phyloP scores from a whole-genome alignment of 2,797 vertebrate genomes.

The Sebastes steindachneri region DNA sequence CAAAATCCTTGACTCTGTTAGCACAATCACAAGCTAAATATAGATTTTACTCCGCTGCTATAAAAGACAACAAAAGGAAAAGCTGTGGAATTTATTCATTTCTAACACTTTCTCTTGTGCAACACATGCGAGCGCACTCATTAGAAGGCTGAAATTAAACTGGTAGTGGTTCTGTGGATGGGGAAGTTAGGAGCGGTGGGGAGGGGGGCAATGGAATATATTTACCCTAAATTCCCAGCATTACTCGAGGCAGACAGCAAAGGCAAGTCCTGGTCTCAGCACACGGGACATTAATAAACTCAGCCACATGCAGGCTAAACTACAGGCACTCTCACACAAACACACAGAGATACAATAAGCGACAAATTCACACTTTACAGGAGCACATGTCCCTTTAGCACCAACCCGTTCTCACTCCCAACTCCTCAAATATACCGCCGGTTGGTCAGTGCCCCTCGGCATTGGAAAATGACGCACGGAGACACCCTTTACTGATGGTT shows the following conservation, averaged over 20 bases:
- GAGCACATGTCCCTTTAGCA: background rate
- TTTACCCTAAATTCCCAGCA: constrained; percentile 72
- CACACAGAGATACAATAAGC: background rate
- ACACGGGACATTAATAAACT: constrained; percentile 45
- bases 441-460: background rate
- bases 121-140: constrained; percentile 4
- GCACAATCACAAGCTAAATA: constrained; percentile 32
- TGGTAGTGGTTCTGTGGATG: background rate
- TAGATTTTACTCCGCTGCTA: constrained; percentile 25
- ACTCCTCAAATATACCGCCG: background rate
- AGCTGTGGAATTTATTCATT: constrained; percentile 7
- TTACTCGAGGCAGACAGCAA: constrained; percentile 68
- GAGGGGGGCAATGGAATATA: constrained; percentile 47
- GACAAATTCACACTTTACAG: constrained; percentile 18
- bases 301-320: constrained; percentile 23
- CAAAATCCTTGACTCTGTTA: constrained; percentile 13
- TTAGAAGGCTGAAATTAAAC: constrained; percentile 40
- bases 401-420: background rate
- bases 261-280: constrained; percentile 36
- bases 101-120: constrained; percentile 19
- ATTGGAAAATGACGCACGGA: background rate
- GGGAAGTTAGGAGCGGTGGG: background rate
- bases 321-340: background rate
- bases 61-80: constrained; percentile 1
- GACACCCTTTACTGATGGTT: background rate